Conservation (phyloP, 2,797 vertebrate species). For the Telmatherina bonti region DNA sequence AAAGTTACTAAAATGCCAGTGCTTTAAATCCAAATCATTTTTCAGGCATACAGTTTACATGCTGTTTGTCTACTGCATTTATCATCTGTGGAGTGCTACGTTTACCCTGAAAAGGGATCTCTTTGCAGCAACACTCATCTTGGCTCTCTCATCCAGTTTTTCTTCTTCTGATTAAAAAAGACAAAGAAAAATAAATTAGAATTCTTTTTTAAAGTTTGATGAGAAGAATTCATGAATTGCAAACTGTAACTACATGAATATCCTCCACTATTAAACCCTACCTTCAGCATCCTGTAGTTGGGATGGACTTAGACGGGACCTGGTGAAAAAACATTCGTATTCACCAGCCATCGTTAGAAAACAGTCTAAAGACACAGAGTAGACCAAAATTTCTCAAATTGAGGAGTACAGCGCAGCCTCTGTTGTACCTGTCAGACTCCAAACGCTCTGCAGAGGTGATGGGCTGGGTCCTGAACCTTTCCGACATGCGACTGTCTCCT, state of each 20-base stretch:
- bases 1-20: too few species aligned
- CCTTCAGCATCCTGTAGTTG: conserved; percentile 87
- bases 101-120: conserved; percentile 96
- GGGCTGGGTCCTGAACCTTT: conserved; percentile 98
- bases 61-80: background rate
- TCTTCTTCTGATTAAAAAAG: conserved; percentile 85
- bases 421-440: conserved; percentile 92
- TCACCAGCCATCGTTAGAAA: too few species aligned
- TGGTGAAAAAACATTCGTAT: conserved; percentile 52
- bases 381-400: too few species aligned
- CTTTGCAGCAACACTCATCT: conserved; percentile 97
- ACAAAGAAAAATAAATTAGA: background rate
- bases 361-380: too few species aligned
- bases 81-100: background rate
- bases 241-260: background rate
- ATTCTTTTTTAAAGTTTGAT: background rate
- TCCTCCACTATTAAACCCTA: conserved; percentile 31
- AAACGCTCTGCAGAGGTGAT: conserved; percentile 97
- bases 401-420: background rate
- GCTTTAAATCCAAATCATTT: background rate
- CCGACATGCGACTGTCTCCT: conserved; percentile 95
- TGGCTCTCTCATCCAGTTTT: conserved; percentile 95
- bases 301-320: conserved; percentile 85
- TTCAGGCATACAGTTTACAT: too few species aligned
- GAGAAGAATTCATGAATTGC: background rate